Evolutionary conservation across 2,888 invertebrate species (phyloP).

Genomic region (Sepioteuthis lessoniana): DNA sequence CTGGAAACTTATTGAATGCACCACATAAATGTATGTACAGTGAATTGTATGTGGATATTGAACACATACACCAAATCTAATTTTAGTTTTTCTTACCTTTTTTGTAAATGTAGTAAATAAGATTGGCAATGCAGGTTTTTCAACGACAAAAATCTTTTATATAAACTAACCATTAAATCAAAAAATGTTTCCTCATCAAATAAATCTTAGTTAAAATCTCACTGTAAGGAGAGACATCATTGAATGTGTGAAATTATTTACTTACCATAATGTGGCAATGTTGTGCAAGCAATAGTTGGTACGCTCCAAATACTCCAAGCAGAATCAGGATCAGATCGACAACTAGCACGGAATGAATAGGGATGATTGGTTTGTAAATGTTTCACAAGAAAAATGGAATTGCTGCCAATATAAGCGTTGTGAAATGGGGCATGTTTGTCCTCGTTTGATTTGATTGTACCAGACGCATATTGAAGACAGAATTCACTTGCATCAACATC

Average conservation of each 20-base stretch:
- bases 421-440: conserved; percentile 72
- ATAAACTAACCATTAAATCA: too few relatives aligned
- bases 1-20: too few relatives aligned
- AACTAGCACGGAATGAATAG: conserved; percentile 79
- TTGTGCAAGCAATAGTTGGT: conserved; percentile 77
- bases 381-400: conserved; percentile 76
- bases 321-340: conserved; percentile 75
- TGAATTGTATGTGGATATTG: too few relatives aligned
- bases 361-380: conserved; percentile 76
- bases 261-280: conserved; percentile 77
- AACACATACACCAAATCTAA: too few relatives aligned
- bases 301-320: conserved; percentile 79
- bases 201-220: too few relatives aligned
- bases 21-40: too few relatives aligned
- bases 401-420: conserved; percentile 77
- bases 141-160: too few relatives aligned
- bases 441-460: conserved; percentile 58
- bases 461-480: conserved; percentile 68
- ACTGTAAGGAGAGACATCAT: too few relatives aligned
- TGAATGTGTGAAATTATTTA: conserved; percentile 35
- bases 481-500: conserved; percentile 67
- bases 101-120: too few relatives aligned
- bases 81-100: neutral
- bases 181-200: too few relatives aligned
- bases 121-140: too few relatives aligned